A percentile compares a stretch with the other conserved stretches of the same genome.
Evolutionary conservation across 2,888 invertebrate species (phyloP).

Genomic region (Drosophila falleni): DNA sequence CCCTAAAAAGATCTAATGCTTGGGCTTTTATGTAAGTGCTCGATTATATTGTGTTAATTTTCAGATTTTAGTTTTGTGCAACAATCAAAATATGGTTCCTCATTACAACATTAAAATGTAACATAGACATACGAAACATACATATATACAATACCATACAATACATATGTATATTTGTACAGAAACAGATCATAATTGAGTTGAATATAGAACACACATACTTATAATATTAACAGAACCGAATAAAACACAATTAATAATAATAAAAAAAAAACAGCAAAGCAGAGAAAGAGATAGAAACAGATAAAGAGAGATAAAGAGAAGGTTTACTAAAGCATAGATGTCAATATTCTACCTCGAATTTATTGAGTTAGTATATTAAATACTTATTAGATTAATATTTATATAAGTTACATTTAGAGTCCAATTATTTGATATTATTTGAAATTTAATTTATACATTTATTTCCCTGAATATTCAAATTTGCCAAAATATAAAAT

Average conservation of each 20-base stretch:
- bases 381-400: conserved; percentile 41
- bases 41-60: conserved; percentile 22
- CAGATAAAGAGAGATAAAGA: not conserved
- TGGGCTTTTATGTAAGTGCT: conserved; percentile 7
- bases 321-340: conserved; percentile 31
- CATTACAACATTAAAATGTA: conserved; percentile 46
- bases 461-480: conserved; percentile 5
- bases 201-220: conserved; percentile 37
- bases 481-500: conserved; percentile 56
- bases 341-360: conserved; percentile 65
- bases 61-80: conserved; percentile 40
- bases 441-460: not conserved
- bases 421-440: not conserved
- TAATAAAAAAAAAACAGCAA: conserved; percentile 25
- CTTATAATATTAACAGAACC: conserved; percentile 21
- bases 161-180: conserved; percentile 42
- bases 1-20: conserved; percentile 8
- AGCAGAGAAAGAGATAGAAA: not conserved
- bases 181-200: conserved; percentile 43
- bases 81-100: conserved; percentile 74
- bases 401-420: conserved; percentile 27
- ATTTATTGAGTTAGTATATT: conserved; percentile 46
- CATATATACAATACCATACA: conserved; percentile 15
- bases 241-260: conserved; percentile 6
- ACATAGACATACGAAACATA: conserved; percentile 39